phyloP scores from a whole-genome alignment of 2,797 vertebrate genomes.

The Gadopsis marmoratus region DNA sequence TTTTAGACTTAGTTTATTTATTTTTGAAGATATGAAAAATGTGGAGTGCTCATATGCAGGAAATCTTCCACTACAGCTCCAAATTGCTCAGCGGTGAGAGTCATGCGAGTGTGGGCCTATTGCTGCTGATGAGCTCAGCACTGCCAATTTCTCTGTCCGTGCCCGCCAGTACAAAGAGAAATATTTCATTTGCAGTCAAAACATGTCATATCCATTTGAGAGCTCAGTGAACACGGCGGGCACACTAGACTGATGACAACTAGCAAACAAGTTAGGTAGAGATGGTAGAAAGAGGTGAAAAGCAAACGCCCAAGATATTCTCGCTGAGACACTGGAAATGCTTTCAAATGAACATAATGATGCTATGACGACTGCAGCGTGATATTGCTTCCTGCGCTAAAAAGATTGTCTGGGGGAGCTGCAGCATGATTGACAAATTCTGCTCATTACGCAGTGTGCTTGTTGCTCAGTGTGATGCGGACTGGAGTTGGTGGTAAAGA shows the following conservation, averaged over 20 bases:
- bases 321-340: slow-evolving; percentile 64
- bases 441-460: slow-evolving; percentile 73
- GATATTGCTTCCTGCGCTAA: slow-evolving; percentile 57
- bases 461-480: slow-evolving; percentile 65
- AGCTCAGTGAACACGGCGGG: slow-evolving; percentile 67
- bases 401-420: slow-evolving; percentile 53
- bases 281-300: slow-evolving; percentile 53
- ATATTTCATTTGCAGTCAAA: slow-evolving; percentile 77
- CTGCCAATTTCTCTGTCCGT: slow-evolving; percentile 66
- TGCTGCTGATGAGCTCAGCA: slow-evolving; percentile 71
- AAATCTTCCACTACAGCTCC: slow-evolving; percentile 39
- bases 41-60: slow-evolving; percentile 22
- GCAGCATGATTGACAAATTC: slow-evolving; percentile 73
- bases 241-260: slow-evolving; percentile 63
- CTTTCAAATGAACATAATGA: slow-evolving; percentile 73
- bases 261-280: slow-evolving; percentile 68
- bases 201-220: slow-evolving; percentile 70
- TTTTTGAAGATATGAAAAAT: slow-evolving; percentile 41
- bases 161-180: slow-evolving; percentile 55
- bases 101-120: slow-evolving; percentile 46
- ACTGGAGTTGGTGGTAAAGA: slow-evolving; percentile 57
- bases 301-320: slow-evolving; percentile 46
- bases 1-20: neutral
- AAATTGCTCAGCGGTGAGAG: slow-evolving; percentile 52
- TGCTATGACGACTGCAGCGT: slow-evolving; percentile 52